phyloP scores from a whole-genome alignment of 2,113 vertebrate species.

The Aldabrachelys gigantea region DNA sequence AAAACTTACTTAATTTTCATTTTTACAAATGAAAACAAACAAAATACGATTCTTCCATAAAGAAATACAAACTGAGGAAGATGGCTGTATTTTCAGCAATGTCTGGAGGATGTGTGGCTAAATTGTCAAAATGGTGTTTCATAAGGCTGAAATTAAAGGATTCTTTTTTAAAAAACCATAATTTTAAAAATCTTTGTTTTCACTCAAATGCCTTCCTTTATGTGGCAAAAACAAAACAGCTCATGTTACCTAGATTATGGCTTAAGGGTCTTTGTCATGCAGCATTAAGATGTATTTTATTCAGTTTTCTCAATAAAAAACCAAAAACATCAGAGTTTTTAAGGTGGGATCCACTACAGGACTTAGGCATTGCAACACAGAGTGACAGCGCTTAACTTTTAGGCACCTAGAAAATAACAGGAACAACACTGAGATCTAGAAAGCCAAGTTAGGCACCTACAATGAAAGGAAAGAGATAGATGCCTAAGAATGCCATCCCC shows the following conservation, averaged over 20 bases:
- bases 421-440: not conserved
- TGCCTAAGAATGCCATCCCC: too few relatives aligned
- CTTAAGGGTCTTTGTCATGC: not conserved
- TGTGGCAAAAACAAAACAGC: not conserved
- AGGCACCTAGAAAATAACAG: not conserved
- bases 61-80: not conserved
- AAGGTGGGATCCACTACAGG: not conserved
- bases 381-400: not conserved
- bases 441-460: too few relatives aligned
- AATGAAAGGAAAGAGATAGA: too few relatives aligned
- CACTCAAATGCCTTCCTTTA: not conserved
- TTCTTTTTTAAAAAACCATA: not conserved
- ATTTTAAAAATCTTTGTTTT: not conserved
- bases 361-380: not conserved
- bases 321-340: not conserved
- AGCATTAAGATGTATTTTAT: not conserved
- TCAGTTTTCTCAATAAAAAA: conserved; percentile 20
- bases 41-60: not conserved
- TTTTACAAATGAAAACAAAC: not conserved
- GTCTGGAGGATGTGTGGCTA: not conserved
- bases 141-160: not conserved
- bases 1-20: not conserved
- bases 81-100: not conserved
- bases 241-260: conserved; percentile 18
- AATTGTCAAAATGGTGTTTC: not conserved